Conservation (phyloP, 2,113 vertebrate genomes). For the Butorides virescens region DNA sequence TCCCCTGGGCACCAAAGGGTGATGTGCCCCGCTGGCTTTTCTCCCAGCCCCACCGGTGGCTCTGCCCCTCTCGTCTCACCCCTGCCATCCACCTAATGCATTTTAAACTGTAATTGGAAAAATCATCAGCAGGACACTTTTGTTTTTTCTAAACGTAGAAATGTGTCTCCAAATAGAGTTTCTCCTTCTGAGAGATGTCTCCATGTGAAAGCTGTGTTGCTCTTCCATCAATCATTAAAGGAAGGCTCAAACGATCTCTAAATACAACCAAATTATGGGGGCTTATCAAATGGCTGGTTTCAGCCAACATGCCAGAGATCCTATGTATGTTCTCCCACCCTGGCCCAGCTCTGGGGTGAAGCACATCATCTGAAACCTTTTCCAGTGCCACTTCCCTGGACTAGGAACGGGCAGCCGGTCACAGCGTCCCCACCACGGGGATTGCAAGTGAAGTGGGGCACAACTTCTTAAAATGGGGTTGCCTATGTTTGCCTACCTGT, state of each 20-base stretch:
- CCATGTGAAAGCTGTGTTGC: neutral
- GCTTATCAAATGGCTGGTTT: neutral
- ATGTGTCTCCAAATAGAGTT: neutral
- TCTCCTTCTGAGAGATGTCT: neutral
- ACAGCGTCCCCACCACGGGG: rapidly evolving
- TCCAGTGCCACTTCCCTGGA: neutral
- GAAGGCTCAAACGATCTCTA: neutral
- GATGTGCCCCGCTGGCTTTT: rapidly evolving
- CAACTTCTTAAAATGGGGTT: neutral
- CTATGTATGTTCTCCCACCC: neutral
- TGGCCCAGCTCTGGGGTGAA: neutral
- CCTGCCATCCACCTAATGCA: neutral
- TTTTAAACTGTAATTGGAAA: neutral
- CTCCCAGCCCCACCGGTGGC: rapidly evolving
- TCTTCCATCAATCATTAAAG: rapidly evolving
- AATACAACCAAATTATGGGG: rapidly evolving
- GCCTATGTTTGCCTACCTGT: rapidly evolving
- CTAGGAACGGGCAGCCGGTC: rapidly evolving
- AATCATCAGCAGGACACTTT: neutral
- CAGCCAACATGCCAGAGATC: rapidly evolving
- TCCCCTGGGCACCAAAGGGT: neutral
- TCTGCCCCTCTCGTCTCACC: neutral
- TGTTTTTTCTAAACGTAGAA: neutral
- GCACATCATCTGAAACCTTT: neutral
- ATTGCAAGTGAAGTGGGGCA: neutral